Base-by-base conservation (phyloP, 2,797 vertebrate species). In the Thalassophryne amazonica region DNA sequence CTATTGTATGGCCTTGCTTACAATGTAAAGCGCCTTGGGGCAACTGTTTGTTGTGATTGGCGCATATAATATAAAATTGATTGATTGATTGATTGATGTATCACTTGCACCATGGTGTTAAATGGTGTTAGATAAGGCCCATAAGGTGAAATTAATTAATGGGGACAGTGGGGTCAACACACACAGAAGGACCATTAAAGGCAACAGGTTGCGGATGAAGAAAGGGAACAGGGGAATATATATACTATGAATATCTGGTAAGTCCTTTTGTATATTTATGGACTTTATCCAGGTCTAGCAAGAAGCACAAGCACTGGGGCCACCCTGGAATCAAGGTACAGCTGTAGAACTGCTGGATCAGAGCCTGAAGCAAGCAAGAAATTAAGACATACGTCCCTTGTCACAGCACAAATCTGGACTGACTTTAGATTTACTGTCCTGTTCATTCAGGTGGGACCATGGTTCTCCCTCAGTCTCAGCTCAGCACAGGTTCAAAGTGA, bases 401-500 rank as follows among this genome's bases (percentile, higher is more conserved):
- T 80, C 76, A 60, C 58, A 46, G 56, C 18, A 42, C 60, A 79
- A 73, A 66, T 73, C 62, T 39, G 60, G 81, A 67, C 65, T 49
- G 56, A 48, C 35, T 76, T 52, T 56, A 87, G 88, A 91, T 91
- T 91, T 91, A 91, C 86, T 76, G 77, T 86, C 73, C 67, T 70
- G 70, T 55, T 75, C 50, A 69, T 76, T 81, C 76, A 78, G 73
- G 69, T 73, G 81, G 86, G 81, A 82, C 63, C 48, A 12, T 2
- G 41, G 54, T 56, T 60, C 52, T 83, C 80, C 77, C 85, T 51
- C 53, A 74, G 76, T 82, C 43, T 76, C 70, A 50, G 76, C 74
- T 77, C 71, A 64, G 69, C 27, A 48, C 78, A 72, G 78, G 87
- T 89, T 91, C 88, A 92, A 90, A 91, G 90, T 75, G 77, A 84